Evolutionary conservation across 2,888 invertebrate genomes (phyloP).

Genomic region (Spisula subtruncata): DNA sequence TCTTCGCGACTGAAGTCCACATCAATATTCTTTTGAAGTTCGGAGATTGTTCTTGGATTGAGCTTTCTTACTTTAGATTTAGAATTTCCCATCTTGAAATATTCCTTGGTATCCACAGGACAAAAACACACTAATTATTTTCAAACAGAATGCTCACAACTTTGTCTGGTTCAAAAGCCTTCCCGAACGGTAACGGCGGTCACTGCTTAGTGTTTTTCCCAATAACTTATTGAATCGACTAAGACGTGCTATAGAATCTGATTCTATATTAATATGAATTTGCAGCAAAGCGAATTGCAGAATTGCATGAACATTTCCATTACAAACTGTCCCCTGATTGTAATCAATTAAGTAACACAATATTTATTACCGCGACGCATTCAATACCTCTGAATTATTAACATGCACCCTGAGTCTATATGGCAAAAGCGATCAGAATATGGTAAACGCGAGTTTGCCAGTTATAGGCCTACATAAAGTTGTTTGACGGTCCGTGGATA

Average conservation of each 20-base stretch:
- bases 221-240: not conserved
- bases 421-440: too few relatives aligned
- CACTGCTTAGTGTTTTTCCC: not conserved
- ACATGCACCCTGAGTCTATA: not conserved
- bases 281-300: not conserved
- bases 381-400: constrained; percentile 1
- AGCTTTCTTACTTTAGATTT: constrained; percentile 64
- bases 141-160: not conserved
- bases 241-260: not conserved
- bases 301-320: not conserved
- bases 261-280: not conserved
- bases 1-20: constrained; percentile 72
- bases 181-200: not conserved
- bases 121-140: not conserved
- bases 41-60: constrained; percentile 66
- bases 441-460: not conserved
- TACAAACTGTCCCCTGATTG: not conserved
- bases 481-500: constrained; percentile 5
- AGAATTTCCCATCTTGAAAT: constrained; percentile 57
- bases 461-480: not conserved
- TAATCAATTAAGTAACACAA: not conserved
- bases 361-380: not conserved
- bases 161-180: not conserved
- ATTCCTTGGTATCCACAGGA: not conserved
- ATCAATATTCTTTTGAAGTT: constrained; percentile 65